Conservation (phyloP, 1,140 invertebrate genomes). For the Drosophila elegans region DNA sequence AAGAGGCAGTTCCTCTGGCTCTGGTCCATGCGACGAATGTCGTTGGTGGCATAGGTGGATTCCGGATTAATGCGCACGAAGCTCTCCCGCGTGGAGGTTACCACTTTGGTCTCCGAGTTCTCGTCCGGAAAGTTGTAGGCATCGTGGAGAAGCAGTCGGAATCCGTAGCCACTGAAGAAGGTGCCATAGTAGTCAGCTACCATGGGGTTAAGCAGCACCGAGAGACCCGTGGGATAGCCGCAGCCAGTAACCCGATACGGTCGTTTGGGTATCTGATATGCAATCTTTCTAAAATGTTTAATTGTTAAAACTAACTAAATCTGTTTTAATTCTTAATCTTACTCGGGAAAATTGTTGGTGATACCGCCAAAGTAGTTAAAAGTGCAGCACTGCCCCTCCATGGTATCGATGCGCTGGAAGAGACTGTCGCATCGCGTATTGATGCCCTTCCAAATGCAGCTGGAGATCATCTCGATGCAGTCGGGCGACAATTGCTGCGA, state of each 20-base stretch:
- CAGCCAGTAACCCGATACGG: constrained; percentile 87
- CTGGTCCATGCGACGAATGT: constrained; percentile 85
- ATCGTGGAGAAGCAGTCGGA: constrained; percentile 86
- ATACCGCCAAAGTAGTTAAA: constrained; percentile 87
- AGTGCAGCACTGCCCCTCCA: constrained; percentile 87
- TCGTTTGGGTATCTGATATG: constrained; percentile 76
- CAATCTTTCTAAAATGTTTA: constrained; percentile 63
- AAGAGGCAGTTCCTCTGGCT: constrained; percentile 87
- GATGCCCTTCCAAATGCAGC: constrained; percentile 89
- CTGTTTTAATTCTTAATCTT: background rate
- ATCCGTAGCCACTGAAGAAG: constrained; percentile 80
- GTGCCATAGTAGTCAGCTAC: constrained; percentile 85
- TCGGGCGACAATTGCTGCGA: constrained; percentile 83
- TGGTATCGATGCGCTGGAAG: constrained; percentile 86
- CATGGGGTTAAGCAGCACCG: constrained; percentile 86
- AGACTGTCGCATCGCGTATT: constrained; percentile 86
- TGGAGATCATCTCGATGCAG: constrained; percentile 86
- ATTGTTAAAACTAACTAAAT: background rate
- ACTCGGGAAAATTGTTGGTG: constrained; percentile 81
- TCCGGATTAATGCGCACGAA: constrained; percentile 87
- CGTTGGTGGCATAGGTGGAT: constrained; percentile 86
- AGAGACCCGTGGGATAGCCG: constrained; percentile 88
- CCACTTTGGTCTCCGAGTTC: constrained; percentile 86
- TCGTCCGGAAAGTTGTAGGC: constrained; percentile 87
- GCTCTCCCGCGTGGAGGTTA: constrained; percentile 86